Evolutionary conservation across 2,113 vertebrate species (phyloP), one percentile per base, ranked within the genome.

Genomic region (Solenodon paradoxus): DNA sequence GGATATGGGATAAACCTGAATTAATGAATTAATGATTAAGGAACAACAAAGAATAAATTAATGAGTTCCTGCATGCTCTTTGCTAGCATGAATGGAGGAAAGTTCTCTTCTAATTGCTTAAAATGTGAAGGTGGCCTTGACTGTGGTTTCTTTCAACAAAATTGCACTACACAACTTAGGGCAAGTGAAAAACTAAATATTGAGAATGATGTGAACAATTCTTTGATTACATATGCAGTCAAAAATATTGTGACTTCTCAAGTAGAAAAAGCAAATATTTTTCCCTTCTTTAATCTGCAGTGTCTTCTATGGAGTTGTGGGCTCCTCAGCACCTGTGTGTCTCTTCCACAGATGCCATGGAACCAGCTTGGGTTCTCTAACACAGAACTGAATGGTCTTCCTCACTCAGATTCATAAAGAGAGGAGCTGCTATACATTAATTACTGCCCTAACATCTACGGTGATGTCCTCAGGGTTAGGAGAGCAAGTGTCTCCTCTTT

Each of bases 301-400:
- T 28, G 64, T 84, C 51, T 74, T 32, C 35, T 22, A 3, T 4
- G 20, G 8, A 38, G 9, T 4, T 57, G 7, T 61, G 30, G 26
- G 1, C 5, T 51, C 17, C 32, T 2, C 51, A 40, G 3, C 1
- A 20, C 63, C 26, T 35, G 26, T 3, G 0, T 24, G 28, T 35
- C 9, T 35, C 63, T 17, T 57, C 13, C 40, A 5, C n/a, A 72
- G 17, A 32, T 84, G 8, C 2, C 69, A 68, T 9, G 9, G 9
- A 30, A 16, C 1, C 26, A 4, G 19, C 19, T 45, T 80, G 13
- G 38, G 4, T 22, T 89, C n/a, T 66, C 10, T 17, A 28, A 4
- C 13, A 26, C 16, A 32, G 40, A 35, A 3, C 6, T 7, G 3
- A 24, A n/a, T 19, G 22, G 5, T 49, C 28, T 68, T 84, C n/a